Base-by-base conservation (phyloP, 2,797 vertebrate genomes). In the Chiroxiphia lanceolata region DNA sequence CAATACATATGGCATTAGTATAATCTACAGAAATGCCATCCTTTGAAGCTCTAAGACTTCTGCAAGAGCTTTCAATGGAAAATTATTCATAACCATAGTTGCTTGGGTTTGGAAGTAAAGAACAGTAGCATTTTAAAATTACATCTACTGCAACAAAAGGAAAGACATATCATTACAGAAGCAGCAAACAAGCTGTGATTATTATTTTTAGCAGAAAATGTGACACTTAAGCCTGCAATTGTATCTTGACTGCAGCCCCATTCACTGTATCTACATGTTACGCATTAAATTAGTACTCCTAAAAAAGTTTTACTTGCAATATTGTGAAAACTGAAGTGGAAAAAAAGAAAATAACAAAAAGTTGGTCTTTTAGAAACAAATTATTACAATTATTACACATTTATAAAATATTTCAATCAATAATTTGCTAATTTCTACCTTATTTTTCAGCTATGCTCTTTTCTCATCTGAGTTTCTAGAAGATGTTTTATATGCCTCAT, bases 111-210 rank as follows among this genome's bases (percentile, higher is more conserved):
- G 68, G 23, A 89, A 89, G 11, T 65, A 84, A 84, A 65, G 38
- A 84, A 56, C 14, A 51, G 64, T 34, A 93, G 5, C 51, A 70
- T 45, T 93, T 72, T 25, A 47, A 88, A 95, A 90, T 71, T 80
- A 71, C 11, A 80, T 22, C 34, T 56, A n/a, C 23, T 67, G 53
- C 78, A 93, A 59, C 38, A 81, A 81, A 90, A 60, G 15, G 3
- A 70, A 72, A 74, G 15, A 11, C 51, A 4, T 26, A 23, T 31
- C 86, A 57, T 38, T 56, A 88, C 9, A 87, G 22, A 51, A 87
- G 23, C 26, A 57, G 7, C 6, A 84, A 87, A 67, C 69, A 80
- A 72, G 61, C 36, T 51, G 59, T 11, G 6, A 68, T 64, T 54
- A 25, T 18, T 72, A 16, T 64, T 93, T 87, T 83, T 77, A 80